phyloP scores from a whole-genome alignment of 1,140 invertebrate genomes.

The Capitella teleta region DNA sequence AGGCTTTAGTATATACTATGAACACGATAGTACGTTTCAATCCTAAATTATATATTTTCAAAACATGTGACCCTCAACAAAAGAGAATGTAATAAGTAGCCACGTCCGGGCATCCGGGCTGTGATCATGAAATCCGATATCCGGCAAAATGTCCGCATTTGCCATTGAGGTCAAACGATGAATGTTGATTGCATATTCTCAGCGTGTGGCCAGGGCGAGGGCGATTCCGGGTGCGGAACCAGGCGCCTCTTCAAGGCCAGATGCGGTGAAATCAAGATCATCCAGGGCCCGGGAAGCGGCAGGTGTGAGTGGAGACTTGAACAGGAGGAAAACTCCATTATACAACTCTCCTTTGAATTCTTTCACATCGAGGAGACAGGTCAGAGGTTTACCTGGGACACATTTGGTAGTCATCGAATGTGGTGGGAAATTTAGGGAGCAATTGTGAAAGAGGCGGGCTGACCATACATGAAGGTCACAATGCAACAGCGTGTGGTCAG shows the following conservation, averaged over 20 bases:
- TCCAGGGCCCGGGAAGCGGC: background rate
- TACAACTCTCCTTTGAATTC: background rate
- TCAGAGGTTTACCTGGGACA: background rate
- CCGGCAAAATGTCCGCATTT: too few relatives aligned
- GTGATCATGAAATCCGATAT: too few relatives aligned
- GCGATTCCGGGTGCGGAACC: constrained; percentile 1
- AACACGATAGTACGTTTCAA: too few relatives aligned
- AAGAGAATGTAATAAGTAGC: too few relatives aligned
- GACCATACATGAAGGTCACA: background rate
- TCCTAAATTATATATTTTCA: too few relatives aligned
- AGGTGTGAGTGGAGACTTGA: background rate
- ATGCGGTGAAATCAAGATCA: background rate
- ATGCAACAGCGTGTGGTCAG: background rate
- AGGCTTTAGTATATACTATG: too few relatives aligned
- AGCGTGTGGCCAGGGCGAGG: background rate
- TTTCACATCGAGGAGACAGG: constrained; percentile 1
- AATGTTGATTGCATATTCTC: too few relatives aligned
- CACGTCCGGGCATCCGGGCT: too few relatives aligned
- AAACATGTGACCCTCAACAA: too few relatives aligned
- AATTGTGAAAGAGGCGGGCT: background rate
- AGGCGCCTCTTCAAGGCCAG: background rate
- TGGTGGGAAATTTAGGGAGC: background rate
- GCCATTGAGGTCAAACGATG: too few relatives aligned
- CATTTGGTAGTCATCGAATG: background rate
- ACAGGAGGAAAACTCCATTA: background rate